Conservation (phyloP, 92 coral and sea anemone species). For the Plumapathes pennacea region DNA sequence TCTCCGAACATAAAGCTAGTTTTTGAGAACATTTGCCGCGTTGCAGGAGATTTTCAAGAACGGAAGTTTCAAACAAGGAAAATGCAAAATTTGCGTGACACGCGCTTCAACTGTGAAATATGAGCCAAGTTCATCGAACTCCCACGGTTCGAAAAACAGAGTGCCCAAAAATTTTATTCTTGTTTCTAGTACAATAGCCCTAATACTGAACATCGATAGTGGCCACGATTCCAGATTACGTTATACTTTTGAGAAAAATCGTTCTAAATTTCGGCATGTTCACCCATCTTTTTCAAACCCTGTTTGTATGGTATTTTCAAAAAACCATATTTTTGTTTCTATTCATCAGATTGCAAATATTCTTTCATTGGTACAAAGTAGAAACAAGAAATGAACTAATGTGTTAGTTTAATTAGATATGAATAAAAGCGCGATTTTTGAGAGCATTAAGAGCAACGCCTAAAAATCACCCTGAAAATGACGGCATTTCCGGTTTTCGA, state of each 20-base stretch:
- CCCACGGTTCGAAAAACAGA: not conserved
- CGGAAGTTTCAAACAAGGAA: too few species aligned
- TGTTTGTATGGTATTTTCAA: conserved; percentile 33
- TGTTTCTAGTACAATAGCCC: too few species aligned
- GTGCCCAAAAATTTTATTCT: conserved; percentile 1
- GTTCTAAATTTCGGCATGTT: conserved; percentile 18
- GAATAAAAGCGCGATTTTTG: conserved; percentile 32
- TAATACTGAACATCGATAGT: conserved; percentile 16
- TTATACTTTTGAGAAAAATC: conserved; percentile 40
- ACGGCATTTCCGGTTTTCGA: conserved; percentile 27
- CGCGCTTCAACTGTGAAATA: not conserved
- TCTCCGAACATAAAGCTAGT: too few species aligned
- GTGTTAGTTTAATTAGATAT: conserved; percentile 23
- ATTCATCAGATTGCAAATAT: conserved; percentile 19
- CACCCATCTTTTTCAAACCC: conserved; percentile 9
- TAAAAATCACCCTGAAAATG: conserved; percentile 46
- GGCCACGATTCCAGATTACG: conserved; percentile 27
- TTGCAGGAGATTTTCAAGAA: too few species aligned
- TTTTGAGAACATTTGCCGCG: too few species aligned
- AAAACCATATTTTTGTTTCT: conserved; percentile 11
- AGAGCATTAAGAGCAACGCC: conserved; percentile 36
- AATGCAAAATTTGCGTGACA: not conserved
- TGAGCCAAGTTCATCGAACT: not conserved
- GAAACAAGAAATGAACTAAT: conserved; percentile 14
- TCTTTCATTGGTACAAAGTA: conserved; percentile 33